Evolutionary conservation across 2,113 vertebrate genomes (phyloP), one percentile per base, ranked within the genome.

Genomic region (Cacatua alba): DNA sequence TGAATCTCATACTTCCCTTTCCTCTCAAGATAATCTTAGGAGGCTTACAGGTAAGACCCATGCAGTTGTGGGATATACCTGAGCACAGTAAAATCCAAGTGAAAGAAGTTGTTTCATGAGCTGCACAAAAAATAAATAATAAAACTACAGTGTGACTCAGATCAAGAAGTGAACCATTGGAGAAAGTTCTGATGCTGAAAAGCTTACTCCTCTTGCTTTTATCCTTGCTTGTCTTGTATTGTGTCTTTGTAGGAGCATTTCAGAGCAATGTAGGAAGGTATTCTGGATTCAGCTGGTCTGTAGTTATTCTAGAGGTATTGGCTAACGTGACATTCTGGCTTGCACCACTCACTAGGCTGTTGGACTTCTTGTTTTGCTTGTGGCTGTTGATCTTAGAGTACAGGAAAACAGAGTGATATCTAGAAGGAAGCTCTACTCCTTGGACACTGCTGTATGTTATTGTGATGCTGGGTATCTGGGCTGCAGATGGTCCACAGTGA

Each of bases 401-500:
- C 39, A 95, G 83, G 39, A 96, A 86, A 48, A 10, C 77, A 51
- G 92, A 93, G 60, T 55, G 92, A 75, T 91, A 85, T 71, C 68
- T 77, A 43, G 83, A 94, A 93, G 87, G 68, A 62, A 75, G 63
- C 19, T 96, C 89, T 74, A 19, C 67, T 77, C 75, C 90, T 72
- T 97, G 96, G 57, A n/a, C 43, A 14, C 69, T 94, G 89, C 94
- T 97, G 93, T 88, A 96, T 18, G 93, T 96, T 90, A 97, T 35
- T 77, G 94, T 92, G 76, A 97, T 97, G 62, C 72, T 97, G 75
- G 97, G 95, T 82, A 96, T 96, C 86, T 95, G 94, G 51, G 92
- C 84, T 91, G 96, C 49, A 71, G 87, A 19, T 62, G 60, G 11
- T 74, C 44, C 6, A 2, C 78, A 72, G 17, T 29, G 55, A 84